These are phyloP conservation scores for Temnopleurus reevesii DNA, from an alignment of 53 echinoderm and acorn worm species.

Conservation along the genomic window DNA sequence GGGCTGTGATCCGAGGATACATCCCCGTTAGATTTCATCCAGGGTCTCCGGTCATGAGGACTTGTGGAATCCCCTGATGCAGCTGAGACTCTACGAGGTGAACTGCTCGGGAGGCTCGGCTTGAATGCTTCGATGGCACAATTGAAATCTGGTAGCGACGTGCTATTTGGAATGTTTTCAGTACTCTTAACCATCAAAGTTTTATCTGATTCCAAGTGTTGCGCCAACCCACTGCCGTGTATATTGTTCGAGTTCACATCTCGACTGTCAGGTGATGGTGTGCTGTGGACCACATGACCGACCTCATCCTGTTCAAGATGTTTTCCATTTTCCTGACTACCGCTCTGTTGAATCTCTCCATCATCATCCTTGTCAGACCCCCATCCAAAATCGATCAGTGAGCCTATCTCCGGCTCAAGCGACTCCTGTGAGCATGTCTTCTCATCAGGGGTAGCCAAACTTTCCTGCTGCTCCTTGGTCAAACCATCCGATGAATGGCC, in stretches of 20 bases:
- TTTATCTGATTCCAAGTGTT: constrained; percentile 13
- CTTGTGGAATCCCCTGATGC: constrained; percentile 26
- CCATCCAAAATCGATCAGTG: constrained; percentile 43
- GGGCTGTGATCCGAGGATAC: not conserved
- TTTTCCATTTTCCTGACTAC: not conserved
- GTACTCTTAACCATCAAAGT: constrained; percentile 9
- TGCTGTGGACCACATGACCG: not conserved
- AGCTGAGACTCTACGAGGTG: not conserved
- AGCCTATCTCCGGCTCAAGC: not conserved
- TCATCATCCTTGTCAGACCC: constrained; percentile 11
- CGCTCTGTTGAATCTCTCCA: not conserved
- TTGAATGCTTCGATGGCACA: constrained; percentile 78
- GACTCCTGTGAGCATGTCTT: constrained; percentile 15
- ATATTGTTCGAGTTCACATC: constrained; percentile 11
- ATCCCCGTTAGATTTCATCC: constrained; percentile 55
- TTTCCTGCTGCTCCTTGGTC: not conserved
- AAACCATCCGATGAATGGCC: not conserved
- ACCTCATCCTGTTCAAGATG: not conserved
- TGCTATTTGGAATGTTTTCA: constrained; percentile 57
- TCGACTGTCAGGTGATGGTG: constrained; percentile 6
- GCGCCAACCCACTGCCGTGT: not conserved
- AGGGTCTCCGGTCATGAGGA: constrained; percentile 47
- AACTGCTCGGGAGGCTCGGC: constrained; percentile 59
- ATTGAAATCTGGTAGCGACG: constrained; percentile 63
- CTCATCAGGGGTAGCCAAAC: not conserved